Evolutionary conservation across 2,797 vertebrate species (phyloP), one percentile per base, ranked within the genome.

Genomic region (Hemitrygon akajei): DNA sequence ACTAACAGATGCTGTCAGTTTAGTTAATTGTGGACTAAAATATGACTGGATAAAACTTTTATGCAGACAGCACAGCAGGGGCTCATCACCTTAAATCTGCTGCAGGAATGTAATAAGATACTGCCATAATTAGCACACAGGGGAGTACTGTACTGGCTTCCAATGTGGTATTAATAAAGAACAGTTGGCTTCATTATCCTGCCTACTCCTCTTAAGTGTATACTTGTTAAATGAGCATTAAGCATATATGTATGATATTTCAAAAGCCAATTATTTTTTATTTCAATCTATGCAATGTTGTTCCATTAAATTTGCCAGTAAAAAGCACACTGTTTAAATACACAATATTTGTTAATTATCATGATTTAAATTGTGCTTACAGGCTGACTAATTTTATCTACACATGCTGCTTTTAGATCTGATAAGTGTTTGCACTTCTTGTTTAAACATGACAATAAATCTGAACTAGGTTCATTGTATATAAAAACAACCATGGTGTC

Each of bases 91-190:
- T 92, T 75, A 92, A 93, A 93, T 16, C 91, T 22, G 14, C 40
- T 58, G 91, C 40, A 93, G 37, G 30, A 93, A 93, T 76, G 71
- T 89, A 89, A 94, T 94, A 94, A 94, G 94, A 94, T 94, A 94
- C n/a, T 27, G 73, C 79, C 75, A 94, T 95, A 94, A 95, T 94
- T 94, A 94, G 94, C 93, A 94, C 94, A 95, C 95, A 93, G 77
- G 94, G 94, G 95, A 95, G 79, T 30, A 76, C 60, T 79, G 93
- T 37, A 22, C 91, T 86, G 47, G 56, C 71, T 93, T 56, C 71
- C 66, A 93, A 93, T 76, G 91, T n/a, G 40, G 40, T 93, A 93
- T 73, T 76, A 93, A 93, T 93, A 93, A 93, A 93, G 71, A 47
- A 76, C 91, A 76, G 69, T 93, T 93, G 73, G 91, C 91, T 94